Evolutionary conservation across 2,888 invertebrate species (phyloP).

Genomic region (Diploptera punctata): DNA sequence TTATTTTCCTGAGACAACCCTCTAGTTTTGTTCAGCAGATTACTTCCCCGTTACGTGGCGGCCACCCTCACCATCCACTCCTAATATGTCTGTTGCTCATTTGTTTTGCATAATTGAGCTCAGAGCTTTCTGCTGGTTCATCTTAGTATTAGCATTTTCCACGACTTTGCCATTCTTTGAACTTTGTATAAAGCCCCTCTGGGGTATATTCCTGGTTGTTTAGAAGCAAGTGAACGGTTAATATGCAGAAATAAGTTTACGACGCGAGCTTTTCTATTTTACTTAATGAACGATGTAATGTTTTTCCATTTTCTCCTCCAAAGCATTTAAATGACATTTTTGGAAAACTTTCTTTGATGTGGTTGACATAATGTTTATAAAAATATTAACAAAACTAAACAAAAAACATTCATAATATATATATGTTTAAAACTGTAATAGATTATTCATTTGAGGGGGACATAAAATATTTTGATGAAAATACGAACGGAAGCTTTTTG

Average conservation of each 20-base stretch:
- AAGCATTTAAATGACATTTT: too few species aligned
- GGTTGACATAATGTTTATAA: too few species aligned
- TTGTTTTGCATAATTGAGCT: slow-evolving; percentile 30
- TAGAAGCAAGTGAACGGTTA: slow-evolving; percentile 7
- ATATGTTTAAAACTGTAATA: too few species aligned
- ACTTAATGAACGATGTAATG: neutral
- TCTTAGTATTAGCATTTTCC: slow-evolving; percentile 21
- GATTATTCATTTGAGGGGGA: too few species aligned
- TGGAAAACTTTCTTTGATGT: too few species aligned
- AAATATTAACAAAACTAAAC: too few species aligned
- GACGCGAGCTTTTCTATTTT: neutral
- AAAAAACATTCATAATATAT: too few species aligned
- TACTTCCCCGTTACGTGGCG: too few species aligned
- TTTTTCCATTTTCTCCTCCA: neutral
- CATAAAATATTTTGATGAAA: too few species aligned
- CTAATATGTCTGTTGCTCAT: slow-evolving; percentile 27
- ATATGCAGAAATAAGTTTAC: slow-evolving; percentile 14
- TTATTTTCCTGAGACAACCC: too few species aligned
- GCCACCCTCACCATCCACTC: neutral
- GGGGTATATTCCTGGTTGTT: neutral
- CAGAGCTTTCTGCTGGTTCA: neutral
- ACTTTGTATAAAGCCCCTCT: neutral
- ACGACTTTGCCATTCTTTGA: slow-evolving; percentile 17
- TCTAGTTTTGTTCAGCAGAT: too few species aligned
- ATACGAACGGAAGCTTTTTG: too few species aligned